Evolutionary conservation across 2,113 vertebrate genomes (phyloP).

Genomic region (Gallinago jamesoni): DNA sequence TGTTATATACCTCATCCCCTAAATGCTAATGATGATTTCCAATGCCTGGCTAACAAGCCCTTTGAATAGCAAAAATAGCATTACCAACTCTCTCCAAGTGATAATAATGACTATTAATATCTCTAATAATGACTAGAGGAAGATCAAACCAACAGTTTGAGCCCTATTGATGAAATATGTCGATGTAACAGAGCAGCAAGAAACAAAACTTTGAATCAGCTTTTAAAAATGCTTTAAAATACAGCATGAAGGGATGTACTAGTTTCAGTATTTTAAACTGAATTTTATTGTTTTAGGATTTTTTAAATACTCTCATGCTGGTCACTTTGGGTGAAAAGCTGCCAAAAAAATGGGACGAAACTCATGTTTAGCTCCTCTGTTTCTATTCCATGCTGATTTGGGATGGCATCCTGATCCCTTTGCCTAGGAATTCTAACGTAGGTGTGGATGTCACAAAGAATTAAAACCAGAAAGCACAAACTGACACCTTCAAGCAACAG

Average conservation of each 20-base stretch:
- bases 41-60: neutral
- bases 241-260: neutral
- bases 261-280: neutral
- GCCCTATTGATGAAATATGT: accelerated
- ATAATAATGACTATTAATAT: neutral
- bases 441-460: neutral
- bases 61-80: neutral
- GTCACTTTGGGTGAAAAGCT: neutral
- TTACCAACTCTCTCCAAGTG: neutral
- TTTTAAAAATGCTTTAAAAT: neutral
- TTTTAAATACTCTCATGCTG: neutral
- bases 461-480: neutral
- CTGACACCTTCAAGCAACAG: neutral
- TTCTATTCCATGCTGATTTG: neutral
- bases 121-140: neutral
- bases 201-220: neutral
- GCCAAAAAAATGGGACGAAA: neutral
- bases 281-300: neutral
- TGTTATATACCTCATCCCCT: neutral
- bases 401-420: neutral
- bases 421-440: neutral
- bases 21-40: neutral
- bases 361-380: neutral
- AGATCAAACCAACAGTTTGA: neutral
- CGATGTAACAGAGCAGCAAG: neutral